These are phyloP conservation scores for Agrenia bidenticulata DNA, from an alignment of 2,888 invertebrate species.

Conservation along the genomic window DNA sequence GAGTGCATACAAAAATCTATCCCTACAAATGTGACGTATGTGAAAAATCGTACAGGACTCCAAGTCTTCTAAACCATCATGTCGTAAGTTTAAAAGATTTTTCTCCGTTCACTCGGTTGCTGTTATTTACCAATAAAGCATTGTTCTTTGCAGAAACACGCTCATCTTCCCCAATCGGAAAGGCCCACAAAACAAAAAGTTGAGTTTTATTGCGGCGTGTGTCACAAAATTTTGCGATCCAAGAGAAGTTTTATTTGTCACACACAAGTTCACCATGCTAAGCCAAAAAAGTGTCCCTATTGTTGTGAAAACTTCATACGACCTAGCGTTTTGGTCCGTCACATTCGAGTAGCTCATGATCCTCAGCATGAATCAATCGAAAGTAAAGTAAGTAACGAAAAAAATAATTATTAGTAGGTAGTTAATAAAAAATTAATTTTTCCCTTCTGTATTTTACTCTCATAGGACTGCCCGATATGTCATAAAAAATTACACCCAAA, in stretches of 20 bases:
- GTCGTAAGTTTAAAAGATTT: conserved; percentile 35
- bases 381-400: conserved; percentile 65
- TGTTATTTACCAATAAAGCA: not conserved
- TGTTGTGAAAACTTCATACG: conserved; percentile 87
- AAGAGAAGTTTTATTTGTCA: conserved; percentile 83
- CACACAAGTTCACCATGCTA: conserved; percentile 77
- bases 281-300: conserved; percentile 78
- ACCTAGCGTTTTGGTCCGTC: conserved; percentile 76
- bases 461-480: conserved; percentile 71
- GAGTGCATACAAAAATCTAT: conserved; percentile 49
- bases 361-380: conserved; percentile 69
- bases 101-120: not conserved
- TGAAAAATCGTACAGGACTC: conserved; percentile 46
- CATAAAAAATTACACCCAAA: conserved; percentile 74
- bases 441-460: conserved; percentile 22
- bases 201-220: conserved; percentile 47
- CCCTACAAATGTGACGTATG: conserved; percentile 47
- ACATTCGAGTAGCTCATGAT: conserved; percentile 78
- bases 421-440: too few relatives aligned
- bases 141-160: conserved; percentile 31
- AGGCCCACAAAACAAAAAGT: conserved; percentile 35
- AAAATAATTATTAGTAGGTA: conserved; percentile 57
- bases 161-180: conserved; percentile 33
- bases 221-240: conserved; percentile 65
- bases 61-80: conserved; percentile 45